Percentiles rank a stretch among this genome's conserved stretches.
Evolutionary conservation across 2,797 vertebrate species (phyloP).

Genomic region (Poeciliopsis presidionis): DNA sequence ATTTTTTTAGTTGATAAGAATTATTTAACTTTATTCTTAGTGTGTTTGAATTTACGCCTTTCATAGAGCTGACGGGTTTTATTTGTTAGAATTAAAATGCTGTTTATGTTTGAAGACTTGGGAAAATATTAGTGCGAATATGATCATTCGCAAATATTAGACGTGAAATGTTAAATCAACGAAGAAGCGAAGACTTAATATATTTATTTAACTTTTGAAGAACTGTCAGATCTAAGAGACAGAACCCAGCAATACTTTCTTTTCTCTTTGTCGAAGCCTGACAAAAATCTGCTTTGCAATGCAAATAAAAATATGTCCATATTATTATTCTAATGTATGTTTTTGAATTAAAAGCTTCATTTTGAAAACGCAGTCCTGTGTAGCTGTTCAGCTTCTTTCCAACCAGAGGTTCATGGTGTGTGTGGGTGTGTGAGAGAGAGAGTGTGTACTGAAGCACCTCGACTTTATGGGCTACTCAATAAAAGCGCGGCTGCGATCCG

Average conservation of each 20-base stretch:
- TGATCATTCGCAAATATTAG: not conserved
- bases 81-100: not conserved
- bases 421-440: conserved; percentile 10
- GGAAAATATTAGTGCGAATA: not conserved
- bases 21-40: not conserved
- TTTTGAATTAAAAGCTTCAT: not conserved
- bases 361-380: not conserved
- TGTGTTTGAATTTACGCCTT: not conserved
- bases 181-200: not conserved
- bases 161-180: not conserved
- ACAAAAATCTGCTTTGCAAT: not conserved
- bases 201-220: not conserved
- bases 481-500: conserved; percentile 88
- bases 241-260: not conserved
- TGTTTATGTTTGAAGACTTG: not conserved
- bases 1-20: not conserved
- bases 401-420: conserved; percentile 22
- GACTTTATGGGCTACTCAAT: conserved; percentile 80
- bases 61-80: not conserved
- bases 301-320: not conserved
- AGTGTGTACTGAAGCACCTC: conserved; percentile 36
- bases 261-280: not conserved
- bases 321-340: not conserved
- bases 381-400: conserved; percentile 22
- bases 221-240: not conserved